Evolutionary conservation across 2,888 invertebrate genomes (phyloP), one percentile per base, ranked within the genome.

Genomic region (Polymixis lichenea): DNA sequence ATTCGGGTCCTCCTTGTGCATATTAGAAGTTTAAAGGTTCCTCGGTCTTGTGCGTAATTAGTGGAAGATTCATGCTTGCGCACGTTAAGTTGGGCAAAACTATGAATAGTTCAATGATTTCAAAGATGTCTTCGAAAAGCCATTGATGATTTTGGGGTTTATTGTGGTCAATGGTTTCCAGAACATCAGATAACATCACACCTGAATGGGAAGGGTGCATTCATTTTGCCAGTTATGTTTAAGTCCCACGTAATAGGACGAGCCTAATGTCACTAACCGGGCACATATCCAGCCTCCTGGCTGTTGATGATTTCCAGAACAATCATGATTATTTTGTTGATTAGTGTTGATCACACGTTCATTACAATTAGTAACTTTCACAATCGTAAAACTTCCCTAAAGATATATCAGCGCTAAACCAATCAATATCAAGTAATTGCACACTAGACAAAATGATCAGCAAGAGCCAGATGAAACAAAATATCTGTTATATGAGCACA

Each of bases 401-500:
- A 61, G 55, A 61, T 67, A 67, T 46, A 58, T 76, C 38, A 78
- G n/a, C 28, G 19, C 11, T 58, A n/a, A 72, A 38, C 38, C 15
- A 71, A 86, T 77, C 58, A 72, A 17, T 43, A 65, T 78, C 86
- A 56, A 56, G 64, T 82, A 85, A 85, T 83, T 60, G 56, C 56
- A 53, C 28, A 49, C 67, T 70, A 46, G 72, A 53, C 62, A 43
- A 53, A 38, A 76, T 25, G 68, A 85, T 76, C 67, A 85, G 17
- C 74, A 72, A 88, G 83, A 87, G 84, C 80, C 88, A 89, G 87
- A 88, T 82, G 88, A 87, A 88, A 85, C 85, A 72, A 80, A 83
- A 89, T 86, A 90, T 90, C 87, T 89, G 89, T 88, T 89, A 87
- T 88, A 87, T 87, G 87, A 85, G 85, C 82, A 90, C 91, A 91